Conservation (phyloP, 2,888 invertebrate genomes). For the Nomada ruficornis region DNA sequence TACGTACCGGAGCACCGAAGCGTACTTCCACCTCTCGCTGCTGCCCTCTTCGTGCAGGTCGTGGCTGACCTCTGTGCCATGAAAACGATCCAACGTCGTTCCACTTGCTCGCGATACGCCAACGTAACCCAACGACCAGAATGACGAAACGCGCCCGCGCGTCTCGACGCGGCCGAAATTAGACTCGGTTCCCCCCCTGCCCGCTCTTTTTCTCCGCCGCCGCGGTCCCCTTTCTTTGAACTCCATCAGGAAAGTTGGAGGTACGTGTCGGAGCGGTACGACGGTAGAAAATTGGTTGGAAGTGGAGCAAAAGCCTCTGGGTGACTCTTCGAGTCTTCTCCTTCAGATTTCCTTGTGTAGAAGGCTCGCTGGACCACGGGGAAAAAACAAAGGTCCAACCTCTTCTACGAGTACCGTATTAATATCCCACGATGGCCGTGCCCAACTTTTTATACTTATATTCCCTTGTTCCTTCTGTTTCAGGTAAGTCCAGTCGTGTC, state of each 20-base stretch:
- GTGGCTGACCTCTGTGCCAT: constrained; percentile 77
- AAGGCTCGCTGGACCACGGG: background rate
- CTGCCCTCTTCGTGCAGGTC: constrained; percentile 69
- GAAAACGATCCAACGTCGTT: constrained; percentile 63
- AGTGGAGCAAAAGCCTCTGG: background rate
- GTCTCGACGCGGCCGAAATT: constrained; percentile 58
- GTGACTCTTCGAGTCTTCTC: background rate
- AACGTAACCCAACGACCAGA: constrained; percentile 57
- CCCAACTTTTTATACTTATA: background rate
- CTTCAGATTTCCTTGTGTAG: background rate
- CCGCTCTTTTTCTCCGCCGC: background rate
- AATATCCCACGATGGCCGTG: background rate
- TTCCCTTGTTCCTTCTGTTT: constrained; percentile 50
- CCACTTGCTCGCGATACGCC: constrained; percentile 63
- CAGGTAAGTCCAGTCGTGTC: constrained; percentile 70
- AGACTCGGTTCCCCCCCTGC: constrained; percentile 11
- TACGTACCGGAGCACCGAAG: constrained; percentile 80
- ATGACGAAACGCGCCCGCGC: constrained; percentile 60
- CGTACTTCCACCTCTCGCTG: constrained; percentile 83
- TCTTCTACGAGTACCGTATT: background rate
- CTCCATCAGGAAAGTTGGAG: background rate
- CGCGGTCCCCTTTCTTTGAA: constrained; percentile 15
- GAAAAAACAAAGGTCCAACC: background rate
- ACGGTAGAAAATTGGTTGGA: constrained; percentile 19
- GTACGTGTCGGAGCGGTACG: background rate